These are phyloP conservation scores for Rachycentron canadum DNA, from an alignment of 2,797 vertebrate genomes.

Conservation along the genomic window DNA sequence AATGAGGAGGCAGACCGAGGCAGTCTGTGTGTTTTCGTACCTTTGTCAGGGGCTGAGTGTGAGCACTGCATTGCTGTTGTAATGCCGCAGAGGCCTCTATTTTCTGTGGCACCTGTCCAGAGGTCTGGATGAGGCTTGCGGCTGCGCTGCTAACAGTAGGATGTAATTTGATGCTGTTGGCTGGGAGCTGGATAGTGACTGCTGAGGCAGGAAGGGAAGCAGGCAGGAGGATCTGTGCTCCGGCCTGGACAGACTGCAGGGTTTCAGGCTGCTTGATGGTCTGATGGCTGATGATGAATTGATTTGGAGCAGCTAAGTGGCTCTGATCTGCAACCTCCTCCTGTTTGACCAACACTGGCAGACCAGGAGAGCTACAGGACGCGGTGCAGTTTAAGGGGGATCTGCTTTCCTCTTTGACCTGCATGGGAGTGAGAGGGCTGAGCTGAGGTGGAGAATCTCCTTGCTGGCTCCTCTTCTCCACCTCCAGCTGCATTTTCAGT, in stretches of 20 bases:
- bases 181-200: constrained; percentile 83
- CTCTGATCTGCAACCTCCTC: constrained; percentile 81
- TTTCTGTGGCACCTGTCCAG: constrained; percentile 84
- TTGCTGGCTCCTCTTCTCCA: constrained; percentile 92
- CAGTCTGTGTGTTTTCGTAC: constrained; percentile 80
- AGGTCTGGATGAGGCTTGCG: constrained; percentile 82
- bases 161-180: constrained; percentile 85
- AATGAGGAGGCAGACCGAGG: constrained; percentile 15
- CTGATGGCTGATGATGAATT: constrained; percentile 78
- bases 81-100: constrained; percentile 79
- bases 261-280: constrained; percentile 85
- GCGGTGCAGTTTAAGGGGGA: constrained; percentile 65
- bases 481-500: constrained; percentile 95
- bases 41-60: constrained; percentile 86
- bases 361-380: constrained; percentile 63
- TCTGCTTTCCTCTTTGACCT: constrained; percentile 88
- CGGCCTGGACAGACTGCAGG: constrained; percentile 72
- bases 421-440: constrained; percentile 63
- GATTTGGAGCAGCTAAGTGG: constrained; percentile 41
- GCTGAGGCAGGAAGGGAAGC: constrained; percentile 84
- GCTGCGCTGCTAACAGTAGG: constrained; percentile 74
- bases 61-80: constrained; percentile 82
- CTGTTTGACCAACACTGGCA: constrained; percentile 82
- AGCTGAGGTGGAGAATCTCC: constrained; percentile 65
- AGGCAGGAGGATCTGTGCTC: constrained; percentile 87